Base-by-base conservation (phyloP, 2,113 vertebrate species). In the Hemichromis elongatus region DNA sequence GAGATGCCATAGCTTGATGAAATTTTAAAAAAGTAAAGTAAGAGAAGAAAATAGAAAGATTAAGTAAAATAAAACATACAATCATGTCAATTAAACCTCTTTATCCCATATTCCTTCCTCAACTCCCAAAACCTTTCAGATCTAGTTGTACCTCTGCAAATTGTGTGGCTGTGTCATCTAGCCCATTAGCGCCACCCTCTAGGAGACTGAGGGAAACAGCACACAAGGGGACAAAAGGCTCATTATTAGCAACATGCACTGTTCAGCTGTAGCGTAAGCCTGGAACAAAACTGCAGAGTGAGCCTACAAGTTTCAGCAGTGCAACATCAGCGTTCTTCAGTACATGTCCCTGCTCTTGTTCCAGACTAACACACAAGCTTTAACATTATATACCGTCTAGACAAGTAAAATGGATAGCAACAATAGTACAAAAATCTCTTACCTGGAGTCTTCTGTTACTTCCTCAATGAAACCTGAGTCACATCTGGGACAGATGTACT, bases 391-490 rank as follows among this genome's bases (percentile, higher is more conserved):
- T 75, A 19, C 16, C 33, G 50, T 84, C n/a, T 80, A 52, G 6
- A 86, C 33, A 70, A 9, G 2, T n/a, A 47, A 80, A 35, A 19
- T 11, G 40, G 53, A 83, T 53, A 13, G 3, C 2, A 2, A 42
- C 13, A 55, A 28, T 19, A 57, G 11, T 52, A 79, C 50, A 52
- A 24, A 47, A 4, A 54, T 37, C 53, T 35, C 88, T 90, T 94
- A 99, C 98, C 98, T 98, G 95, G 98, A 98, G 89, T 98, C 97
- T 89, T 98, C 98, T 24, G 98, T 98, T 91, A 99, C 97, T 95
- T 99, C 98, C 89, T 99, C 98, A 18, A 99, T 98, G 82, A 99
- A 99, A 77, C 97, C 98, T 1, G 98, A 99, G 79, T 99, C 97
- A 91, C 98, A 98, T 89, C 97, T 94, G 5, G 98, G 98, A 90